phyloP scores from a whole-genome alignment of 2,888 invertebrate species.

The Bombylius major region DNA sequence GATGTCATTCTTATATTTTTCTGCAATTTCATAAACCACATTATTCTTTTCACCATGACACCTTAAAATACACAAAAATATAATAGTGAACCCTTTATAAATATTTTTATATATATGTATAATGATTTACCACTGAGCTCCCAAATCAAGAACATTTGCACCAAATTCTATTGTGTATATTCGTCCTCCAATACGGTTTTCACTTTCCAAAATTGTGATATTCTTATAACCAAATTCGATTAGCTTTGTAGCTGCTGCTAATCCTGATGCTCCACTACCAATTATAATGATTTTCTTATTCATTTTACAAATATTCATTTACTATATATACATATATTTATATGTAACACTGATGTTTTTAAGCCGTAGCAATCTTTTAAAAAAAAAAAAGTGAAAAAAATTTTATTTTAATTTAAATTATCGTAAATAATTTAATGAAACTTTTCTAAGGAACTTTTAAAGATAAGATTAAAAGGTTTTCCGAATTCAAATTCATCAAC shows the following conservation, averaged over 20 bases:
- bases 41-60: conserved; percentile 57
- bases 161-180: conserved; percentile 42
- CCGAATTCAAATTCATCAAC: too few species aligned
- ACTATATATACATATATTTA: too few species aligned
- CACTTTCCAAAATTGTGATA: conserved; percentile 48
- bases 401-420: too few species aligned
- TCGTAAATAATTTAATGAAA: too few species aligned
- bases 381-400: too few species aligned
- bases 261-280: conserved; percentile 34
- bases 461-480: too few species aligned
- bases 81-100: neutral
- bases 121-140: conserved; percentile 55
- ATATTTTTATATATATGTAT: neutral
- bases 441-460: too few species aligned
- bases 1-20: conserved; percentile 18
- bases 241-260: conserved; percentile 34
- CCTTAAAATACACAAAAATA: conserved; percentile 24
- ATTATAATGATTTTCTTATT: conserved; percentile 28
- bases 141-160: conserved; percentile 51
- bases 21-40: conserved; percentile 44
- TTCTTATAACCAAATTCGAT: conserved; percentile 34
- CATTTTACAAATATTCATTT: neutral
- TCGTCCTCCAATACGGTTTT: conserved; percentile 51
- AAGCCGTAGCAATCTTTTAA: too few species aligned
- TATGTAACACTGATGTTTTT: too few species aligned